Evolutionary conservation across 2,888 invertebrate species (phyloP), one percentile per base, ranked within the genome.

Genomic region (Phasia obesa): DNA sequence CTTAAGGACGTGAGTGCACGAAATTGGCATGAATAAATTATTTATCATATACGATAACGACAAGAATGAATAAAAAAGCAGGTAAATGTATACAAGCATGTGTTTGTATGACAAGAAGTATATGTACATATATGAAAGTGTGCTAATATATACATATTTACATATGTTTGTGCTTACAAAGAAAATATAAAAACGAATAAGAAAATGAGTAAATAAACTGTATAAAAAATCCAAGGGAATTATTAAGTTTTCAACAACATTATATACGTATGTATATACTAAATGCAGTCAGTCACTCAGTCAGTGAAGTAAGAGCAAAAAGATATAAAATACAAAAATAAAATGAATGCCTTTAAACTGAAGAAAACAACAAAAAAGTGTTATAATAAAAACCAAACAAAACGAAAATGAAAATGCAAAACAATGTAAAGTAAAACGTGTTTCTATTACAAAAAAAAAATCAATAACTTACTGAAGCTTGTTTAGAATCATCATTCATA

Each of bases 401-500:
- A 57, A 59, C 9, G 27, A 17, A 27, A 35, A 23, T 51, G 7
- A 9, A 31, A 35, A 19, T 44, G 42, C 4, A 35, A 31, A 47
- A 35, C 35, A 59, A n/a, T 9, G 31, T 53, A 73, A 57, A 27
- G 21, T 21, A 55, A 64, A 42, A 51, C 38, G 53, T 55, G 70
- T 47, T 62, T 55, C 31, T 55, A 35, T 55, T 53, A 25, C 51
- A 4, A 11, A 35, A 35, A 9, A 21, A 55, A 31, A 76, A 81
- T 81, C 81, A 60, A 81, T 81, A 81, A 81, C 21, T 67, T 53
- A 65, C 27, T 77, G 76, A 65, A 81, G 81, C 77, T 49, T 53
- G n/a, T 38, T 51, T 42, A 47, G 35, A 13, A 23, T 15, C 44
- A 25, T 38, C 9, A 6, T 19, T 0, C 11, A 2, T 3, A 53